Percentiles rank a stretch among this genome's conserved stretches.
Conservation (phyloP, 2,888 invertebrate species). For the Opisthograptis luteolata region DNA sequence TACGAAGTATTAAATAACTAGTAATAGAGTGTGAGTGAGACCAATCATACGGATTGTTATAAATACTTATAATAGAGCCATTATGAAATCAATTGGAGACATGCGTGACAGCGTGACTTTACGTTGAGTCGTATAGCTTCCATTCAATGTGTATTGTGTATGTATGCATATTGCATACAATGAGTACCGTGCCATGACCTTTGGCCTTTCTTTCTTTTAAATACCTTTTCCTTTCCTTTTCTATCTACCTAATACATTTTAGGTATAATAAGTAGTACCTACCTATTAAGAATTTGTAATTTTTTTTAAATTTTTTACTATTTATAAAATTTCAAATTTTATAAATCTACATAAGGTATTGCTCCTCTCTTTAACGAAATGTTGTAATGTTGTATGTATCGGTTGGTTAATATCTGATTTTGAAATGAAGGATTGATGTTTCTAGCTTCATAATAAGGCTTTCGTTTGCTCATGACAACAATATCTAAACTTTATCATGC, state of each 20-base stretch:
- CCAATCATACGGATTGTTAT: slow-evolving; percentile 32
- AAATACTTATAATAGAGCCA: slow-evolving; percentile 28
- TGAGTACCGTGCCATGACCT: slow-evolving; percentile 8
- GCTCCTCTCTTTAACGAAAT: too few species aligned
- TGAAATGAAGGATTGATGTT: not conserved
- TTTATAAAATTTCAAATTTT: too few species aligned
- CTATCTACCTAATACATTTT: not conserved
- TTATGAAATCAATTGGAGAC: slow-evolving; percentile 29
- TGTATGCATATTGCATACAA: too few species aligned
- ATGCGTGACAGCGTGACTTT: slow-evolving; percentile 16
- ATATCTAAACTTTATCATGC: too few species aligned
- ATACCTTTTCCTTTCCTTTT: slow-evolving; percentile 1
- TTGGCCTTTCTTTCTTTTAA: too few species aligned
- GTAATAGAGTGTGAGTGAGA: slow-evolving; percentile 23
- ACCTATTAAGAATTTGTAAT: too few species aligned
- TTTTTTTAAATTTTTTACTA: too few species aligned
- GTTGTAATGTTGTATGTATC: too few species aligned
- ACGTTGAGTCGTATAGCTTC: slow-evolving; percentile 11
- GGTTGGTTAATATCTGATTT: too few species aligned
- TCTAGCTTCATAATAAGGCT: not conserved
- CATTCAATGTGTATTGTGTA: too few species aligned
- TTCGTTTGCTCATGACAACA: too few species aligned
- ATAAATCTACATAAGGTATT: too few species aligned
- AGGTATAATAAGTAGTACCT: not conserved
- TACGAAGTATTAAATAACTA: slow-evolving; percentile 12